Evolutionary conservation across 2,797 vertebrate genomes (phyloP), one percentile per base, ranked within the genome.

Genomic region (Propithecus perrieri): DNA sequence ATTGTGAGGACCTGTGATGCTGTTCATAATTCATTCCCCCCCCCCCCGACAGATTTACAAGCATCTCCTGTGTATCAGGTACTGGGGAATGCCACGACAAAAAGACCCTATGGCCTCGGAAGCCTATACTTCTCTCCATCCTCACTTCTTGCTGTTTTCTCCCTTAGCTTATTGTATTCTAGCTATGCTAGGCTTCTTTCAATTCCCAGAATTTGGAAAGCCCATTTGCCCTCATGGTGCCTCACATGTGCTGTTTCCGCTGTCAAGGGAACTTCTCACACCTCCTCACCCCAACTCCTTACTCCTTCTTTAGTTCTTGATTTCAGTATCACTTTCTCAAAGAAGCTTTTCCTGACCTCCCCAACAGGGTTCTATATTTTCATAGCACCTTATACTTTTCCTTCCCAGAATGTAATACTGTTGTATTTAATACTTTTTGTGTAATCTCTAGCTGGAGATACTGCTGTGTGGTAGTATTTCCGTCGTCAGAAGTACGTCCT

Each of bases 291-390:
- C 15, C 43, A 61, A n/a, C 67, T 74, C 55, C 8, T 3, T 35
- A 78, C 30, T 74, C 14, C 59, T 46, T 91, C 7, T 81, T 84
- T 81, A 76, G 71, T 92, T 87, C 50, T 89, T 90, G 22, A 41
- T 22, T 63, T 89, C 71, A 57, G 4, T 38, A 28, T 38, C 38
- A 43, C 20, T 92, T 96, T 61, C 38, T 81, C 7, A 50, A 46
- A 63, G 71, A 53, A 50, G 11, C 43, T 80, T 53, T 86, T 20
- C 17, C 26, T 63, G 33, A 76, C 22, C n/a, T 59, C 46, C 57
- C 38, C 1, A 0, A 10, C 22, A 71, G n/a, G 38, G 11, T 76
- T 85, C 55, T 10, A 65, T 17, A 46, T n/a, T 41, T 57, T 69
- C 24, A 41, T 11, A 53, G 35, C n/a, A 26, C 46, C 65, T 67